Percentiles rank a stretch among this genome's conserved stretches.
Evolutionary conservation across 2,797 vertebrate species (phyloP).

Genomic region (Eurystomus glaucurus): DNA sequence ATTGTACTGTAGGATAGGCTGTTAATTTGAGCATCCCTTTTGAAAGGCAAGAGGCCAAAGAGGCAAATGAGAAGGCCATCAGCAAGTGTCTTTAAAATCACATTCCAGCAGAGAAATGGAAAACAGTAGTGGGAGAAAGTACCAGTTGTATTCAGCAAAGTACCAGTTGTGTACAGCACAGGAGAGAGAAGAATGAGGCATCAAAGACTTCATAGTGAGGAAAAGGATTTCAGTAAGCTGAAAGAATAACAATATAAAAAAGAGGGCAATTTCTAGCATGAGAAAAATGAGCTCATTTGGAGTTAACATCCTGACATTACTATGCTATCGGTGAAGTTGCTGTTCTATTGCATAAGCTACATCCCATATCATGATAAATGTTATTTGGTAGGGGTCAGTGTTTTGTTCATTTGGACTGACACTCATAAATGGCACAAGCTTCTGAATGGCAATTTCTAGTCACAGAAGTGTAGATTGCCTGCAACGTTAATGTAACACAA

Average conservation of each 20-base stretch:
- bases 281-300: background rate
- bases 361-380: background rate
- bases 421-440: background rate
- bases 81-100: conserved; percentile 8
- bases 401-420: background rate
- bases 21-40: conserved; percentile 17
- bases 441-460: background rate
- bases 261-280: background rate
- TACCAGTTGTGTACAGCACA: background rate
- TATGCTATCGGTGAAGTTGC: background rate
- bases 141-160: no score
- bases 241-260: background rate
- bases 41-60: background rate
- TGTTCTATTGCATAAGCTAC: background rate
- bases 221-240: background rate
- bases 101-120: background rate
- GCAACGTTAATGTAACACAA: background rate
- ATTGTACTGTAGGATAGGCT: background rate
- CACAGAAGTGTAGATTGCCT: conserved; percentile 12
- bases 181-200: background rate
- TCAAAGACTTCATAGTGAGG: background rate
- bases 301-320: background rate
- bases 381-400: background rate
- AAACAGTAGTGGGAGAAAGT: background rate
- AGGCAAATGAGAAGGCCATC: background rate